Percentiles rank a stretch among this genome's conserved stretches.
These are phyloP conservation scores for Cheilosia impressa DNA, from an alignment of 2,888 invertebrate genomes.

Conservation along the genomic window DNA sequence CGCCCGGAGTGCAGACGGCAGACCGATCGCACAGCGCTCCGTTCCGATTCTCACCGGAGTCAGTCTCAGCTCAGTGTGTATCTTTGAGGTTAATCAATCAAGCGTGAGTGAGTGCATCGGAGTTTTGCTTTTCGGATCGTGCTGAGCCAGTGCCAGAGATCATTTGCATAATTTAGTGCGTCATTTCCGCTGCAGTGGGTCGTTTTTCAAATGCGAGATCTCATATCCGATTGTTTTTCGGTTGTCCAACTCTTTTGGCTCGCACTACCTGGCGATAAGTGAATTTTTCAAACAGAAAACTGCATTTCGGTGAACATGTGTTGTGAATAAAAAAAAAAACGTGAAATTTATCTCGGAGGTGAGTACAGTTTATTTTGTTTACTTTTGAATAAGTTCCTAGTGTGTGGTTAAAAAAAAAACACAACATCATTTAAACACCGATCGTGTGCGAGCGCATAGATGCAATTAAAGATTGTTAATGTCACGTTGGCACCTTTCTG, in stretches of 20 bases:
- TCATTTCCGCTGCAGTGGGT: constrained; percentile 68
- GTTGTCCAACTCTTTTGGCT: background rate
- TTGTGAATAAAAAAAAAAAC: constrained; percentile 16
- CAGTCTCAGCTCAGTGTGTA: constrained; percentile 68
- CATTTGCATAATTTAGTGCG: constrained; percentile 72
- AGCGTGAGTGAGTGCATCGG: constrained; percentile 75
- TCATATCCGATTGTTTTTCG: constrained; percentile 43
- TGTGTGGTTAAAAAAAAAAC: background rate
- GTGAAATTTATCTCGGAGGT: constrained; percentile 37
- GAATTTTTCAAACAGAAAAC: constrained; percentile 39
- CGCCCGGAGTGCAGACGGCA: constrained; percentile 24
- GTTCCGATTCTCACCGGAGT: constrained; percentile 51
- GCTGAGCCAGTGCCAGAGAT: constrained; percentile 14
- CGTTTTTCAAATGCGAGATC: constrained; percentile 38
- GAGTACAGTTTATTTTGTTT: constrained; percentile 53
- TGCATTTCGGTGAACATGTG: constrained; percentile 56
- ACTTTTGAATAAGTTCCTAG: constrained; percentile 8
- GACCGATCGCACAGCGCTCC: constrained; percentile 52
- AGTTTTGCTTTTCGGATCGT: constrained; percentile 33
- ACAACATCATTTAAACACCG: background rate
- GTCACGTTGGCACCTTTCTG: constrained; percentile 25
- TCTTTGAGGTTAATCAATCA: constrained; percentile 74
- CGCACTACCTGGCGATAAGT: constrained; percentile 7
- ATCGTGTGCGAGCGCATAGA: background rate
- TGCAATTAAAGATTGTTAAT: constrained; percentile 47